Evolutionary conservation across 1,140 invertebrate species (phyloP).

Genomic region (Wiebesia pumilae): DNA sequence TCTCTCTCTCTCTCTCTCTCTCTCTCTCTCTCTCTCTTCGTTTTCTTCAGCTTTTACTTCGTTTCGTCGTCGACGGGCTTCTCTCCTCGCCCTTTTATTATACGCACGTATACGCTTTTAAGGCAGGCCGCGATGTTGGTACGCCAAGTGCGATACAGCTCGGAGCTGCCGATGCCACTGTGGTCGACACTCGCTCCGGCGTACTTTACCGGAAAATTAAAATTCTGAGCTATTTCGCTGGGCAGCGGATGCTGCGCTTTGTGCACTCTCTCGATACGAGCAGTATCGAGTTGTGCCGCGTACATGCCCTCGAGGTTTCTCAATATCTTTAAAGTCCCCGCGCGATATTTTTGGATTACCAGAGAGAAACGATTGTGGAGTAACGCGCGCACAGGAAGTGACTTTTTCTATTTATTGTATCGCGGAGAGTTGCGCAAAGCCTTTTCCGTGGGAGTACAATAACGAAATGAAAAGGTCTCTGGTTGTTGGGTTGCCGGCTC

Average conservation of each 20-base stretch:
- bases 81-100: constrained; percentile 40
- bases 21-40: constrained; percentile 10
- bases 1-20: not conserved
- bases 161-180: too few relatives aligned
- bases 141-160: not conserved
- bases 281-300: not conserved
- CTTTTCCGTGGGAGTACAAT: not conserved
- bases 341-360: not conserved
- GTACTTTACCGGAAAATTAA: constrained; percentile 39
- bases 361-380: not conserved
- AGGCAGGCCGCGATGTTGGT: constrained; percentile 7
- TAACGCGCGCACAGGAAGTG: not conserved
- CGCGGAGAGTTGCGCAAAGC: not conserved
- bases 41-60: constrained; percentile 27
- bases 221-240: constrained; percentile 33
- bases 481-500: too few relatives aligned
- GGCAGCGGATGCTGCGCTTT: not conserved
- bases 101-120: constrained; percentile 49
- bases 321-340: not conserved
- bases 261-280: too few relatives aligned
- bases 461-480: too few relatives aligned
- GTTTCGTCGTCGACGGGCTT: constrained; percentile 7
- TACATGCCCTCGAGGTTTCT: not conserved
- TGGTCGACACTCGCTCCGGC: not conserved
- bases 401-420: not conserved